A percentile compares a stretch with the other conserved stretches of the same genome.
These are phyloP conservation scores for Leucophenga maculata DNA, from an alignment of 2,888 invertebrate genomes.

Conservation along the genomic window DNA sequence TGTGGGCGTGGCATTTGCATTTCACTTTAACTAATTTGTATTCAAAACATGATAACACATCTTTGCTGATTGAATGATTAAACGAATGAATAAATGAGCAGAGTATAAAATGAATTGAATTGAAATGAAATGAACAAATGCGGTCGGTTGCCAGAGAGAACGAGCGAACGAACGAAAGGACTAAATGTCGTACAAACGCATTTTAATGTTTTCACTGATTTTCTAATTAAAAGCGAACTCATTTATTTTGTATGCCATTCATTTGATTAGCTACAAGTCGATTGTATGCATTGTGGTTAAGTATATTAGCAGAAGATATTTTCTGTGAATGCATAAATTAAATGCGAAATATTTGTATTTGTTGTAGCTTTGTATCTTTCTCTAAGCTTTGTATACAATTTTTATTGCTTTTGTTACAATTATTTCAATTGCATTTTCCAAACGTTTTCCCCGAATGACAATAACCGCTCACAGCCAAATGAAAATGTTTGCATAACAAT, in stretches of 20 bases:
- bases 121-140: no score
- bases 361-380: not conserved
- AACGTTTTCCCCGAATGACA: conserved; percentile 23
- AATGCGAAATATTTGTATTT: not conserved
- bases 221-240: conserved; percentile 8
- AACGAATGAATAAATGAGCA: not conserved
- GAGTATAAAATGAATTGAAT: not conserved
- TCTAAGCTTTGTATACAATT: not conserved
- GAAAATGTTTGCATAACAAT: conserved; percentile 52
- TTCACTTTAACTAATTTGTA: conserved; percentile 61
- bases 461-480: conserved; percentile 41
- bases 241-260: not conserved
- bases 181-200: not conserved
- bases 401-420: conserved; percentile 45
- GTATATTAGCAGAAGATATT: not conserved
- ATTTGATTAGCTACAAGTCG: not conserved
- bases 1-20: conserved; percentile 54
- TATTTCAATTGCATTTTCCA: conserved; percentile 42
- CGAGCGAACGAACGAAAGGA: not conserved
- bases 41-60: conserved; percentile 48
- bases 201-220: conserved; percentile 7
- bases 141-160: no score
- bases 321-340: no score
- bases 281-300: not conserved
- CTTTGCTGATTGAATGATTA: conserved; percentile 20